These are phyloP conservation scores for Drosophila longiperda DNA, from an alignment of 2,888 invertebrate genomes.

Conservation along the genomic window DNA sequence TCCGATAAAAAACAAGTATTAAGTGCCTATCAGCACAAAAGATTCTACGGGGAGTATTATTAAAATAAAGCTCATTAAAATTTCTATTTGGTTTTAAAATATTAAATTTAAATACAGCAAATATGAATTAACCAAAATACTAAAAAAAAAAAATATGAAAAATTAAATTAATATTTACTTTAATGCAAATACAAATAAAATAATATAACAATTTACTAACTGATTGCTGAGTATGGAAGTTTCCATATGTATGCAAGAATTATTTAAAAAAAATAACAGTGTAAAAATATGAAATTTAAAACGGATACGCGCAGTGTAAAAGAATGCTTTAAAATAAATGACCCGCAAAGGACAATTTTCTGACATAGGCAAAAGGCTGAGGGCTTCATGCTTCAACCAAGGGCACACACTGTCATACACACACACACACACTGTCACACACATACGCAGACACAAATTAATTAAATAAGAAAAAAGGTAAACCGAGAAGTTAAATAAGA, in stretches of 20 bases:
- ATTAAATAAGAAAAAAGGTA: conserved; percentile 81
- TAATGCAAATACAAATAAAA: not conserved
- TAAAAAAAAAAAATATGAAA: not conserved
- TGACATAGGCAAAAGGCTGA: conserved; percentile 56
- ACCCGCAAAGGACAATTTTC: conserved; percentile 64
- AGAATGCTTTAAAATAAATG: conserved; percentile 61
- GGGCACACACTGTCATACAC: conserved; percentile 9
- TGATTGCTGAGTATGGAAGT: not conserved
- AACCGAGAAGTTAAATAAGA: conserved; percentile 79
- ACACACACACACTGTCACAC: conserved; percentile 14
- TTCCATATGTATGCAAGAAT: too few relatives aligned
- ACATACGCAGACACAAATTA: conserved; percentile 66
- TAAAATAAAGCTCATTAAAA: conserved; percentile 25
- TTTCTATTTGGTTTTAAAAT: conserved; percentile 41
- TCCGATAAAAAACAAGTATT: not conserved
- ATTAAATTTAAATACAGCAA: conserved; percentile 47
- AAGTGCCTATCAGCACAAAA: conserved; percentile 7
- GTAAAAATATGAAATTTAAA: conserved; percentile 27
- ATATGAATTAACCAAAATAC: conserved; percentile 12
- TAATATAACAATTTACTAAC: not conserved
- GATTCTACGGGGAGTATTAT: conserved; percentile 7
- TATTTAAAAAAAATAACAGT: not conserved
- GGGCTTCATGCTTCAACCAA: conserved; percentile 43
- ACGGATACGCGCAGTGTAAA: conserved; percentile 6
- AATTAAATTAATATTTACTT: not conserved